These are phyloP conservation scores for Arenaria interpres DNA, from an alignment of 2,113 vertebrate species.

Conservation along the genomic window DNA sequence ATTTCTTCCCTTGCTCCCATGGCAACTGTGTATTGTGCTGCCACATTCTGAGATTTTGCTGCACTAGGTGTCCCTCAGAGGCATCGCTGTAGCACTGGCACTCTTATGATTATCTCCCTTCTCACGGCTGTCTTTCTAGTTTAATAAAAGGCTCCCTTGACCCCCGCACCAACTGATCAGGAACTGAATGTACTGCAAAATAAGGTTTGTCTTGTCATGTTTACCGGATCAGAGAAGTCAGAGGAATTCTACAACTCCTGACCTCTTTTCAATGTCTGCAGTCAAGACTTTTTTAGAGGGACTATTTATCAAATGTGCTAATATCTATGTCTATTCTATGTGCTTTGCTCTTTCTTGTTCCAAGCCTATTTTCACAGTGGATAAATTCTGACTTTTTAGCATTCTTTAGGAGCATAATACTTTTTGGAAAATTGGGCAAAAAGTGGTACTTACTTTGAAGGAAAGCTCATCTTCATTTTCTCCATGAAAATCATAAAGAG, in stretches of 20 bases:
- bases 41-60: background rate
- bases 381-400: background rate
- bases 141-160: background rate
- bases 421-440: background rate
- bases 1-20: background rate
- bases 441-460: constrained; percentile 80
- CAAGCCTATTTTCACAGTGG: background rate
- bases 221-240: background rate
- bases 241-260: background rate
- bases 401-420: background rate
- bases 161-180: background rate
- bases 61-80: background rate
- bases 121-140: background rate
- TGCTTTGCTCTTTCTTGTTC: background rate
- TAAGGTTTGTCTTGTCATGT: background rate
- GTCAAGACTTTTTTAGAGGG: background rate
- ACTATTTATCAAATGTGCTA: background rate
- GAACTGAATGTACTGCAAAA: background rate
- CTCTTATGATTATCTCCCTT: background rate
- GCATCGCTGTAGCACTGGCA: background rate
- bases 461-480: constrained; percentile 90
- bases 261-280: background rate
- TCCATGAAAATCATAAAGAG: constrained; percentile 84
- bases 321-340: background rate
- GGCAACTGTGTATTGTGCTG: background rate